These are phyloP conservation scores for Carabus problematicus DNA, from an alignment of 2,888 invertebrate genomes.

Conservation along the genomic window DNA sequence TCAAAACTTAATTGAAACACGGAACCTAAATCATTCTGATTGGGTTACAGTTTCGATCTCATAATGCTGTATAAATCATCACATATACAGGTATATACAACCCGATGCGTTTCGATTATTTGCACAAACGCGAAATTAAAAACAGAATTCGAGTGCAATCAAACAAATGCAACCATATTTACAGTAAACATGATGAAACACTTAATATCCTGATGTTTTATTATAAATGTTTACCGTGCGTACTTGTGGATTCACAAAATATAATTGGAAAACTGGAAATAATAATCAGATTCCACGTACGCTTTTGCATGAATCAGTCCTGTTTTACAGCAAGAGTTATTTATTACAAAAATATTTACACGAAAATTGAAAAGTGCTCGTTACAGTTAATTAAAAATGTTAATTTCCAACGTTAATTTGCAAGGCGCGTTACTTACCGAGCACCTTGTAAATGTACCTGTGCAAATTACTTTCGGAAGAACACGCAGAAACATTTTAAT, in stretches of 20 bases:
- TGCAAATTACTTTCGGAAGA: slow-evolving; percentile 38
- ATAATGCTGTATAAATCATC: slow-evolving; percentile 28
- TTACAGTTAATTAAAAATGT: slow-evolving; percentile 39
- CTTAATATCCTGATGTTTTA: too few relatives aligned
- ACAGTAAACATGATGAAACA: too few relatives aligned
- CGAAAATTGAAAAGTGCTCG: slow-evolving; percentile 34
- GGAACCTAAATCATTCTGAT: slow-evolving; percentile 28
- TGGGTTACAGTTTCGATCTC: slow-evolving; percentile 30
- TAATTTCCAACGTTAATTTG: slow-evolving; percentile 37
- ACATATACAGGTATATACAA: background rate
- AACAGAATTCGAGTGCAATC: too few relatives aligned
- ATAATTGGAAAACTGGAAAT: too few relatives aligned
- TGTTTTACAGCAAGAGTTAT: slow-evolving; percentile 27
- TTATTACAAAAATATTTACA: slow-evolving; percentile 36
- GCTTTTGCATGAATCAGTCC: slow-evolving; percentile 16
- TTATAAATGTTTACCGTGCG: too few relatives aligned
- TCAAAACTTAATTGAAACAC: slow-evolving; percentile 39
- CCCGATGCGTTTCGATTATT: background rate
- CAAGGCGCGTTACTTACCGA: slow-evolving; percentile 3
- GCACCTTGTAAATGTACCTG: slow-evolving; percentile 23
- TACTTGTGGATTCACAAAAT: too few relatives aligned
- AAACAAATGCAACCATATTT: too few relatives aligned
- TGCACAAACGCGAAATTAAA: too few relatives aligned
- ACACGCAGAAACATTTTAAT: slow-evolving; percentile 24
- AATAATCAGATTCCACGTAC: too few relatives aligned